Percentiles rank a stretch among this genome's conserved stretches.
Conservation (phyloP, 2,888 invertebrate genomes). For the Metalampra italica region DNA sequence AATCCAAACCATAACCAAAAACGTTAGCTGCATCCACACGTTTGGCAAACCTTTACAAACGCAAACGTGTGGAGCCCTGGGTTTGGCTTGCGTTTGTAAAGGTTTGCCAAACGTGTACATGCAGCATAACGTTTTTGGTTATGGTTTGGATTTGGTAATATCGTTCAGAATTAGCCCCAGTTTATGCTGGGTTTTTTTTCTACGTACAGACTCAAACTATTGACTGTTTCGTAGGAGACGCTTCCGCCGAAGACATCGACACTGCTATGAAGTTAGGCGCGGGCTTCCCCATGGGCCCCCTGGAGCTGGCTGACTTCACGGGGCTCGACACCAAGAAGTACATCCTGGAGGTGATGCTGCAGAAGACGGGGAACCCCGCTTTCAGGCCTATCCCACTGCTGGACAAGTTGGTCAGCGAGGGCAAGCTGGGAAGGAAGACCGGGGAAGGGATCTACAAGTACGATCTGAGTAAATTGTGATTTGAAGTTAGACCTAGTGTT, state of each 20-base stretch:
- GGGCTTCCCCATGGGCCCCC: conserved; percentile 92
- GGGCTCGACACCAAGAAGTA: conserved; percentile 87
- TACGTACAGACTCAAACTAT: too few species aligned
- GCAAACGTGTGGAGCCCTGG: too few species aligned
- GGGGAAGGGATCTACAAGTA: conserved; percentile 91
- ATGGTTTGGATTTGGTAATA: too few species aligned
- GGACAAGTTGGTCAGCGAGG: conserved; percentile 83
- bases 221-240: conserved; percentile 75
- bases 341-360: conserved; percentile 80
- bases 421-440: conserved; percentile 86
- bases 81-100: too few species aligned
- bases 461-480: conserved; percentile 17
- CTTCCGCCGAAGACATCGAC: conserved; percentile 86
- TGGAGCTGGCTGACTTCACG: conserved; percentile 90
- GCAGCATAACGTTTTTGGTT: too few species aligned
- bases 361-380: conserved; percentile 69
- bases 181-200: too few species aligned
- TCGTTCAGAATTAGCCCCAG: too few species aligned
- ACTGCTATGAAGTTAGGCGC: conserved; percentile 93
- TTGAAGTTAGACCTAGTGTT: too few species aligned
- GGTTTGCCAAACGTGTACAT: too few species aligned
- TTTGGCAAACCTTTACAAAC: too few species aligned
- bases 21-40: too few species aligned
- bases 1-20: too few species aligned
- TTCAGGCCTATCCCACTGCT: conserved; percentile 75